Base-by-base conservation (phyloP, 2,113 vertebrate genomes). In the Butorides virescens region DNA sequence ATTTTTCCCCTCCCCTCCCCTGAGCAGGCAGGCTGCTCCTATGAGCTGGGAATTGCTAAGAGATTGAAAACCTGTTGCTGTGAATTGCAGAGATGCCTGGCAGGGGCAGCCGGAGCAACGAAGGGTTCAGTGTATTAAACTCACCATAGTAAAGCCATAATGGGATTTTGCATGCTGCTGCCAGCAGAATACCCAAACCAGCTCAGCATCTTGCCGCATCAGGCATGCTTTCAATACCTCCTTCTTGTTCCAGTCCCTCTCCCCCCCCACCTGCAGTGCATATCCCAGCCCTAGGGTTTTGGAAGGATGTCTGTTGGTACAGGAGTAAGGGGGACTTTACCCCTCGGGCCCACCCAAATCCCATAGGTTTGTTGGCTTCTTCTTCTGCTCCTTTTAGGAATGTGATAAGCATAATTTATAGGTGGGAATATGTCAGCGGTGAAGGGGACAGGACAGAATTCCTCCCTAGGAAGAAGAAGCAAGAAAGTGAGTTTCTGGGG, bases 51-150 rank as follows among this genome's bases (percentile, higher is more conserved):
- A 92, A 95, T 83, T 83, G 62, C 76, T 89, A 27, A 87, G 82
- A 95, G 87, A 94, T 91, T 95, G 91, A 79, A 94, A 96, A 96
- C 92, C 53, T 95, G 92, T 95, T 97, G 91, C 87, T 90, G 82
- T 90, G 94, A 92, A 91, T 95, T 95, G 93, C 87, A 95, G 92
- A 95, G 91, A 50, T 36, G 85, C 73, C 91, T 97, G 88, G 73
- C 87, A 95, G 95, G 76, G 92, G 90, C 87, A 96, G 86, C 89
- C 58, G 67, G 52, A 73, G 82, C 29, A 17, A 61, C 2, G 23
- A 79, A 94, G 86, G 81, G 66, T 87, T 96, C 95, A 75, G 36
- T 34, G 93, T 83, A 91, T 95, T 95, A 94, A 97, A 97, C 88
- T 94, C 52, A 2, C 76, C 47, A 7, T 75, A 77, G 76, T 95